phyloP scores from a whole-genome alignment of 2,888 invertebrate genomes.

The Flexamia atlantica region DNA sequence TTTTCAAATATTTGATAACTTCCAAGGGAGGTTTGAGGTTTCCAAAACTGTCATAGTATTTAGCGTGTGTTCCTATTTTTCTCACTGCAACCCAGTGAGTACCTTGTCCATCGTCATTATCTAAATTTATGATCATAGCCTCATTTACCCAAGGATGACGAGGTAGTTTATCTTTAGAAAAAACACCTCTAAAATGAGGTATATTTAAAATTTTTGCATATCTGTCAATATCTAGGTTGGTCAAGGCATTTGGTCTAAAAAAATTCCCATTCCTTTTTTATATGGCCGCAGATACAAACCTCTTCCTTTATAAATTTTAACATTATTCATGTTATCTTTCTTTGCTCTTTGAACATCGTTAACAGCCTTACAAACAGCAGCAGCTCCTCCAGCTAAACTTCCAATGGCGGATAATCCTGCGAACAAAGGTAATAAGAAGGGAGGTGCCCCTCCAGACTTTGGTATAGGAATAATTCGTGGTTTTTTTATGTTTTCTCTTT shows the following conservation, averaged over 20 bases:
- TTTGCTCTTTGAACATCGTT: slow-evolving; percentile 4
- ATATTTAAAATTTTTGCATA: neutral
- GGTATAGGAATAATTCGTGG: slow-evolving; percentile 17
- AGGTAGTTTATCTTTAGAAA: neutral
- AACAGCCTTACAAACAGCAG: neutral
- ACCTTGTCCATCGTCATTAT: neutral
- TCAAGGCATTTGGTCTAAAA: neutral
- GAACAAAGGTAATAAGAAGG: slow-evolving; percentile 17
- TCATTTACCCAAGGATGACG: neutral
- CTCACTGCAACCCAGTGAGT: neutral
- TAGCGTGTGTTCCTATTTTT: neutral
- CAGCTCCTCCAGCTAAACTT: slow-evolving; percentile 9
- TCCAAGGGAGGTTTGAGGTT: neutral
- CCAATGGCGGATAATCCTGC: slow-evolving; percentile 32
- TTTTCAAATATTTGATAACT: neutral
- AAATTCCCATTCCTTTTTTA: neutral
- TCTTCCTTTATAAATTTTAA: neutral
- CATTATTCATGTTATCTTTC: neutral
- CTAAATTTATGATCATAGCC: neutral
- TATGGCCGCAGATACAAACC: neutral
- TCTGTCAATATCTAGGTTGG: neutral
- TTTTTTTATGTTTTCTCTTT: neutral
- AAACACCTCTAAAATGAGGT: neutral
- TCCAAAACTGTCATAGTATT: neutral
- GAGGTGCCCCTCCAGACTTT: slow-evolving; percentile 4